Conservation (phyloP, 2,797 vertebrate genomes). For the Acipenser ruthenus region DNA sequence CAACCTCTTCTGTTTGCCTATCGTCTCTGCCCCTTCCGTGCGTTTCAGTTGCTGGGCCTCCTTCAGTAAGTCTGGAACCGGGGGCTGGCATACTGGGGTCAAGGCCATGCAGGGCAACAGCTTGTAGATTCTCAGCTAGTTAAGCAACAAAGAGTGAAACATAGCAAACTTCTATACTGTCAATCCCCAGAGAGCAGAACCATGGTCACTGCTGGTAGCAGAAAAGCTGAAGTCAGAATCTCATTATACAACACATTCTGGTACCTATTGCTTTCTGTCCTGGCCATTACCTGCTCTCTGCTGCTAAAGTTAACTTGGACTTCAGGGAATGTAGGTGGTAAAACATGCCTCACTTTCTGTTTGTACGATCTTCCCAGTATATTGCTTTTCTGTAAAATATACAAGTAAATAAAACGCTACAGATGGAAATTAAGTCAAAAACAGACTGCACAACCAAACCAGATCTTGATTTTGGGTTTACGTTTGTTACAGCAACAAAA, state of each 20-base stretch:
- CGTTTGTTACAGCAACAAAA: no score
- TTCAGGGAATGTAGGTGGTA: slow-evolving; percentile 8
- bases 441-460: no score
- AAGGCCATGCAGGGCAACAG: slow-evolving; percentile 8
- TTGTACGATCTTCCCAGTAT: slow-evolving; percentile 21
- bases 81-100: neutral
- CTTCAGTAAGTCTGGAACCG: slow-evolving; percentile 12
- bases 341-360: slow-evolving; percentile 17
- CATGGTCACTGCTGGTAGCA: no score
- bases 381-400: slow-evolving; percentile 15
- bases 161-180: neutral
- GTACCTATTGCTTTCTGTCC: no score
- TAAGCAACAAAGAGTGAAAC: neutral
- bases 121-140: slow-evolving; percentile 10
- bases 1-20: slow-evolving; percentile 9
- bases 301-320: slow-evolving; percentile 6
- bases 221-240: no score
- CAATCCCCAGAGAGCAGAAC: no score
- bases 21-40: slow-evolving; percentile 8
- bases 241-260: no score
- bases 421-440: no score
- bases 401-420: no score
- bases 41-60: slow-evolving; percentile 14
- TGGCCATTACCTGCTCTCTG: slow-evolving; percentile 9
- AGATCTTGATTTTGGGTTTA: no score